Base-by-base conservation (phyloP, 2,113 vertebrate genomes). In the Prunella fulvescens region DNA sequence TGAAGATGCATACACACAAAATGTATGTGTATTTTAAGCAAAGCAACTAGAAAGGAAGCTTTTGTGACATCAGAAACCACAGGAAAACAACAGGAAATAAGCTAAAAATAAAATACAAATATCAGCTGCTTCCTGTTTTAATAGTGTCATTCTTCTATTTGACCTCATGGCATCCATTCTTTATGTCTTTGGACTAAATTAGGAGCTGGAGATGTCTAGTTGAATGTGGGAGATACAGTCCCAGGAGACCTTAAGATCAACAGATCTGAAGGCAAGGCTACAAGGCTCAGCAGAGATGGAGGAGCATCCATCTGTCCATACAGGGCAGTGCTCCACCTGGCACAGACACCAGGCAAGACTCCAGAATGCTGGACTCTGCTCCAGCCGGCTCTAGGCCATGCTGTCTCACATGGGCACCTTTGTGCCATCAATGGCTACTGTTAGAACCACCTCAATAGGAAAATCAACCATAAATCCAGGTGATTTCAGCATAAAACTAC, bases 91-190 rank as follows among this genome's bases (percentile, higher is more conserved):
- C 89, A 91, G 89, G 93, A 96, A 92, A 88, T 35, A 69, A 69
- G 48, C 62, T 85, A 95, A 94, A 95, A 95, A 92, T 92, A 91
- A 87, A 92, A 65, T 11, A 72, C 7, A 78, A 93, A n/a, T 87
- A 89, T 53, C 77, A 90, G 47, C 56, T 79, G 54, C 42, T 93
- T 54, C 23, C 60, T 91, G 61, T 92, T 91, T 92, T 95, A 61
- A 29, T 28, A 66, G 61, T 53, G 65, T 28, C 53, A 53, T 76
- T 93, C 80, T 67, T 81, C 44, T 48, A 8, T 31, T 33, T 0
- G 7, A 91, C 67, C 54, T 11, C 3, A n/a, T 35, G 66, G 67
- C 33, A 85, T 37, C 25, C 66, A 91, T 61, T 86, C 61, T 79
- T 84, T 51, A 47, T n/a, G 62, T 54, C 74, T 70, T 92, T 93